Conservation (phyloP, 2,888 invertebrate genomes). For the Catocala fraxini region DNA sequence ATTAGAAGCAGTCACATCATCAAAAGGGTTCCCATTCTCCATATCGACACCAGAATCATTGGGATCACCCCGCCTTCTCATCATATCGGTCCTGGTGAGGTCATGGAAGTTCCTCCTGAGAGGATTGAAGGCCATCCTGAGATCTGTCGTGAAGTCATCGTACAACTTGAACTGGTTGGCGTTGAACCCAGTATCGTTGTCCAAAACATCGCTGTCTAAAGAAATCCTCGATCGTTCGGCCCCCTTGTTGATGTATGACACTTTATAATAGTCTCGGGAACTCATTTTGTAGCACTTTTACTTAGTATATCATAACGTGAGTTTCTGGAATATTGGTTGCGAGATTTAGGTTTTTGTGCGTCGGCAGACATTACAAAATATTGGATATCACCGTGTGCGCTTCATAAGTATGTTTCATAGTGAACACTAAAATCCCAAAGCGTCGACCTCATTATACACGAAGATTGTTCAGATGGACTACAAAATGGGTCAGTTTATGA, state of each 20-base stretch:
- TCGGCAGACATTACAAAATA: slow-evolving; percentile 57
- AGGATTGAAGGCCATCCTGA: slow-evolving; percentile 76
- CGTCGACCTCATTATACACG: slow-evolving; percentile 33
- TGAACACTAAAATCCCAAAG: slow-evolving; percentile 45
- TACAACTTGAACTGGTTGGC: slow-evolving; percentile 84
- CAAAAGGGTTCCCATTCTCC: slow-evolving; percentile 80
- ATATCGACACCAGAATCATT: slow-evolving; percentile 84
- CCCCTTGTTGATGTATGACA: slow-evolving; percentile 70
- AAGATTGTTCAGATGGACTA: slow-evolving; percentile 51
- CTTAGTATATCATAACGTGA: slow-evolving; percentile 43
- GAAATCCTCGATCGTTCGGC: slow-evolving; percentile 59
- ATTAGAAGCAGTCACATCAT: slow-evolving; percentile 70
- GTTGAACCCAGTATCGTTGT: slow-evolving; percentile 83
- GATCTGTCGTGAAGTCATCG: slow-evolving; percentile 82
- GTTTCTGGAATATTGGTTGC: slow-evolving; percentile 39
- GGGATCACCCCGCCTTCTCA: slow-evolving; percentile 69
- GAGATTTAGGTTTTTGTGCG: slow-evolving; percentile 50
- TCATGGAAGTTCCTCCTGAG: slow-evolving; percentile 72
- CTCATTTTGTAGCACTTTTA: slow-evolving; percentile 68
- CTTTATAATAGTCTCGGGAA: slow-evolving; percentile 79
- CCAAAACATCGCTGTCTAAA: slow-evolving; percentile 70
- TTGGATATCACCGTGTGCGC: slow-evolving; percentile 69
- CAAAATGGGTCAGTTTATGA: slow-evolving; percentile 66
- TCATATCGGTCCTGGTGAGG: slow-evolving; percentile 54
- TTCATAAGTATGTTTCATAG: slow-evolving; percentile 24